Conservation (phyloP, 2,797 vertebrate species). For the Danio tinwini region DNA sequence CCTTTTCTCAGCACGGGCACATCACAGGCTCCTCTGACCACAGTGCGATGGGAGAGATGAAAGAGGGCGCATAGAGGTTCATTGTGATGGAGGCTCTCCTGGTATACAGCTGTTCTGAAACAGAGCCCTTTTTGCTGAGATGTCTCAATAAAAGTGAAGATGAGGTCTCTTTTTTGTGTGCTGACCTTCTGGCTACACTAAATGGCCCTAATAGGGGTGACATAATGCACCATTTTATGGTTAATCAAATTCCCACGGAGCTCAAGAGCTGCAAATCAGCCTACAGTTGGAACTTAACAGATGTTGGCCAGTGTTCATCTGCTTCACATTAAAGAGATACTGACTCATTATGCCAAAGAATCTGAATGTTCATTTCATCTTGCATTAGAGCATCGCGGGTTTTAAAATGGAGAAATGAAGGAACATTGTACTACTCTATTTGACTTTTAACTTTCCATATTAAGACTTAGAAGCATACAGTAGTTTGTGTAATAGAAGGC, state of each 20-base stretch:
- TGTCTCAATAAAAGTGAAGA: constrained; percentile 76
- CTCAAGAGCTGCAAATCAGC: constrained; percentile 66
- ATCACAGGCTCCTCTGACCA: constrained; percentile 52
- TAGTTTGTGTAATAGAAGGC: background rate
- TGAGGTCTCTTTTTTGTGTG: constrained; percentile 64
- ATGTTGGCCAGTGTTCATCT: constrained; percentile 69
- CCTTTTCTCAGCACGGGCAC: constrained; percentile 34
- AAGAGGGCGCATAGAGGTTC: constrained; percentile 70
- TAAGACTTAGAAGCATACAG: background rate
- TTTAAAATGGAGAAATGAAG: constrained; percentile 18
- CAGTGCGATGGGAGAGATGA: constrained; percentile 55
- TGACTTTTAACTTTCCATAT: background rate
- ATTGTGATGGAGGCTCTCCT: constrained; percentile 69
- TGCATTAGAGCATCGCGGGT: constrained; percentile 16
- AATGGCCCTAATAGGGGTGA: constrained; percentile 76
- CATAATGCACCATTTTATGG: constrained; percentile 81
- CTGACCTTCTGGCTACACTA: constrained; percentile 77
- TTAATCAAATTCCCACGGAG: constrained; percentile 80
- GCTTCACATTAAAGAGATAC: constrained; percentile 62
- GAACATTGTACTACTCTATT: constrained; percentile 9
- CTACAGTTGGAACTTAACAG: constrained; percentile 68
- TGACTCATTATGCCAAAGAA: constrained; percentile 62
- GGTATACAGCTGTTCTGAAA: constrained; percentile 77
- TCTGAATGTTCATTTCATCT: constrained; percentile 54
- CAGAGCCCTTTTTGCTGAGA: constrained; percentile 75